These are phyloP conservation scores for Lepisosteus osseus DNA, from an alignment of 2,113 vertebrate species.

Conservation along the genomic window DNA sequence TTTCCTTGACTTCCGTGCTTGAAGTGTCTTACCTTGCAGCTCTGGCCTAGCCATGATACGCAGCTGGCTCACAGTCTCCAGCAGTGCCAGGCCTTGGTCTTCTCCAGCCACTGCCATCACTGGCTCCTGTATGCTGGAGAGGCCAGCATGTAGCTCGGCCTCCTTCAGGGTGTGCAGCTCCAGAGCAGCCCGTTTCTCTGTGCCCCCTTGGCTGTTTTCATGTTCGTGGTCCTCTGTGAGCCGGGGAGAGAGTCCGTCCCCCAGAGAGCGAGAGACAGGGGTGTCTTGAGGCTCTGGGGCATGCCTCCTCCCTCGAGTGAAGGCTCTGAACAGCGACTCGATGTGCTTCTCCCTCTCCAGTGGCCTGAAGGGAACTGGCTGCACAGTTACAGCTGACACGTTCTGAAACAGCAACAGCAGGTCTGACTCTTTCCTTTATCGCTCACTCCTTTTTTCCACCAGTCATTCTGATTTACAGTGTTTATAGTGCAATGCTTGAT, in stretches of 20 bases:
- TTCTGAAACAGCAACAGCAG: conserved; percentile 7
- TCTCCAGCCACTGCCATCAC: neutral
- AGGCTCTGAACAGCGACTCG: conserved; percentile 51
- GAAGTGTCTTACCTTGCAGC: conserved; percentile 50
- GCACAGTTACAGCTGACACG: conserved; percentile 61
- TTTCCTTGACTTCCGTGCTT: too few species aligned
- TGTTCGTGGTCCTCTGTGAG: conserved; percentile 8
- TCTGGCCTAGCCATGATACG: conserved; percentile 61
- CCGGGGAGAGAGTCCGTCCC: conserved; percentile 3
- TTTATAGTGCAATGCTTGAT: too few species aligned
- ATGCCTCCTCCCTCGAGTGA: conserved; percentile 35
- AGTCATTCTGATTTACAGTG: too few species aligned
- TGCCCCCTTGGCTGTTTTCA: neutral
- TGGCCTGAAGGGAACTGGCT: conserved; percentile 59
- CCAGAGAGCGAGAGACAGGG: conserved; percentile 14
- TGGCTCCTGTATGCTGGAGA: neutral
- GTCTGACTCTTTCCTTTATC: too few species aligned
- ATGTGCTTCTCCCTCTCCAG: conserved; percentile 73
- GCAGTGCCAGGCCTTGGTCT: conserved; percentile 35
- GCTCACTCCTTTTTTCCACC: too few species aligned
- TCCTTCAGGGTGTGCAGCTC: neutral
- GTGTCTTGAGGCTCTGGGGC: conserved; percentile 30
- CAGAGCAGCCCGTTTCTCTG: neutral
- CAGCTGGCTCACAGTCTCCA: conserved; percentile 56
- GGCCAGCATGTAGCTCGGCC: neutral